Conservation (phyloP, 1,140 invertebrate genomes). For the Drosophila nebulosa region DNA sequence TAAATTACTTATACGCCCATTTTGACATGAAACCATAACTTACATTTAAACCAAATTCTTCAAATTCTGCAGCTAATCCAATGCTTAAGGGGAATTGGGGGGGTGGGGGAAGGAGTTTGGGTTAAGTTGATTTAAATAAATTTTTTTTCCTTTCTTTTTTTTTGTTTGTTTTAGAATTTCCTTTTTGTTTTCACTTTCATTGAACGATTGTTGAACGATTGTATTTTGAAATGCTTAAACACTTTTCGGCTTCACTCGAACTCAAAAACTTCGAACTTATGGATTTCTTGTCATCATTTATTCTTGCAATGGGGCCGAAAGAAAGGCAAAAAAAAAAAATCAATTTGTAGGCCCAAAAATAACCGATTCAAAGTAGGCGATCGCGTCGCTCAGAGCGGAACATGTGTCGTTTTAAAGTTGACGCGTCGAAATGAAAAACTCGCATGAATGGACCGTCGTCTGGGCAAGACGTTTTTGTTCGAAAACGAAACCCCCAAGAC, state of each 20-base stretch:
- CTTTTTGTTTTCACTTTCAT: not conserved
- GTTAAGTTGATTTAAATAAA: conserved; percentile 1
- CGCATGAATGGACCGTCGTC: conserved; percentile 78
- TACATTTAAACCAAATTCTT: conserved; percentile 31
- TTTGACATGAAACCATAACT: conserved; percentile 18
- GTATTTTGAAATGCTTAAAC: not conserved
- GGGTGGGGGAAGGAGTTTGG: not conserved
- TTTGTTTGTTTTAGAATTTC: not conserved
- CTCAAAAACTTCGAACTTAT: not conserved
- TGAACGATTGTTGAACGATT: not conserved
- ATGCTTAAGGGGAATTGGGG: conserved; percentile 8
- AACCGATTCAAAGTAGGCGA: conserved; percentile 27
- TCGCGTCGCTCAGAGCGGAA: conserved; percentile 51
- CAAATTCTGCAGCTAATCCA: conserved; percentile 45
- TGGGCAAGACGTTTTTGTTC: conserved; percentile 80
- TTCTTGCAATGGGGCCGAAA: not conserved
- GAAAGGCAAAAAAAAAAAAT: not conserved
- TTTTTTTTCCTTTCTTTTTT: conserved; percentile 1
- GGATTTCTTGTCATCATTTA: not conserved
- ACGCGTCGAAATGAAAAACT: conserved; percentile 81
- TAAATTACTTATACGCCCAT: conserved; percentile 38
- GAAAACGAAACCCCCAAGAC: conserved; percentile 50
- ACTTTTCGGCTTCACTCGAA: not conserved
- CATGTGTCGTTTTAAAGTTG: conserved; percentile 79
- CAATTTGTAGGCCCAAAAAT: not conserved